phyloP scores from a whole-genome alignment of 2,888 invertebrate genomes.

The Andrena trimmerana region DNA sequence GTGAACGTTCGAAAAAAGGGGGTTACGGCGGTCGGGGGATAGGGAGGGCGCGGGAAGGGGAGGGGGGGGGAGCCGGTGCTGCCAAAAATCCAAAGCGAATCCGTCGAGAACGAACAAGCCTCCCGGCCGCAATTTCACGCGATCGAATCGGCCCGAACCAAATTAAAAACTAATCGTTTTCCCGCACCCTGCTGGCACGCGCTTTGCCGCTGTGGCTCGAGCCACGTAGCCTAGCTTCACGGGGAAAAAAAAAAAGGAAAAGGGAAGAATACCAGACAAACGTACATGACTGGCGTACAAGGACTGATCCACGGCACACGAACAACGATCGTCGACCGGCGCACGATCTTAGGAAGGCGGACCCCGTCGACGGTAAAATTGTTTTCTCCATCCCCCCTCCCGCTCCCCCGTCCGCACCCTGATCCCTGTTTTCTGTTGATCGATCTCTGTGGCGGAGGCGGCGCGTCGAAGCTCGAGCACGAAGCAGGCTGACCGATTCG shows the following conservation, averaged over 20 bases:
- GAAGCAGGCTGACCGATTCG: slow-evolving; percentile 24
- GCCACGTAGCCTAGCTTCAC: slow-evolving; percentile 41
- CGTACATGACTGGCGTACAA: slow-evolving; percentile 19
- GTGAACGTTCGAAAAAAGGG: slow-evolving; percentile 44
- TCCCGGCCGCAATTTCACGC: slow-evolving; percentile 79
- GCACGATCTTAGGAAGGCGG: slow-evolving; percentile 53
- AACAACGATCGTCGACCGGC: slow-evolving; percentile 31
- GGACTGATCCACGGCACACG: slow-evolving; percentile 9
- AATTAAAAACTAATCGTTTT: slow-evolving; percentile 82
- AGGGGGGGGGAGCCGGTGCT: slow-evolving; percentile 31
- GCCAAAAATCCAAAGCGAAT: slow-evolving; percentile 63
- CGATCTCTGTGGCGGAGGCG: slow-evolving; percentile 41
- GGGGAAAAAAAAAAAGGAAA: slow-evolving; percentile 24
- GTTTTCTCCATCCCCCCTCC: slow-evolving; percentile 44
- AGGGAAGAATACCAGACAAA: slow-evolving; percentile 8
- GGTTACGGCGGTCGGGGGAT: not conserved
- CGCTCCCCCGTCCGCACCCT: no score
- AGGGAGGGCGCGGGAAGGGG: not conserved
- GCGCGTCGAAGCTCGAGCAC: slow-evolving; percentile 20
- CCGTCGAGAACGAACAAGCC: slow-evolving; percentile 53
- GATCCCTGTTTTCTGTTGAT: slow-evolving; percentile 50
- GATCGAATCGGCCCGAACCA: slow-evolving; percentile 75
- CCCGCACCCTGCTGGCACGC: slow-evolving; percentile 72
- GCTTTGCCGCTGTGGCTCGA: slow-evolving; percentile 62
- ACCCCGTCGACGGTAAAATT: slow-evolving; percentile 52